A percentile compares a stretch with the other conserved stretches of the same genome.
phyloP scores from a whole-genome alignment of 2,113 vertebrate species.

The Tychaedon coryphoeus region DNA sequence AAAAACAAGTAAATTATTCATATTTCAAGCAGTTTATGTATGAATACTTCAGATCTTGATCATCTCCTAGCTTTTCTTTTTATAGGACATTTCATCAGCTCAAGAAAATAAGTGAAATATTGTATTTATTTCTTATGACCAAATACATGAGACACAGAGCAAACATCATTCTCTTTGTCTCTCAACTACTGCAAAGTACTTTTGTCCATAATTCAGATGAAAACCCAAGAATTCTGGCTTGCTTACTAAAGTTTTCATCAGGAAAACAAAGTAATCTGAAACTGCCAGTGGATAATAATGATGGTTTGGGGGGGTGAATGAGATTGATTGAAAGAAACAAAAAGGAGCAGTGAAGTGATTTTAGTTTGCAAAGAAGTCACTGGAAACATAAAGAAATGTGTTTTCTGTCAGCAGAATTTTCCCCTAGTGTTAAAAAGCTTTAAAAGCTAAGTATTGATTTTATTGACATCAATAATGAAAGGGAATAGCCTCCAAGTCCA shows the following conservation, averaged over 20 bases:
- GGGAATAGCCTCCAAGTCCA: not conserved
- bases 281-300: not conserved
- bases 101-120: not conserved
- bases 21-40: not conserved
- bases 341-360: not conserved
- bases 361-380: not conserved
- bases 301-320: not conserved
- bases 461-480: not conserved
- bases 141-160: not conserved
- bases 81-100: not conserved
- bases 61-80: not conserved
- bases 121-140: not conserved
- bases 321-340: not conserved
- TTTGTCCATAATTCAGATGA: not conserved
- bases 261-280: not conserved
- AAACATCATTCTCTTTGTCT: not conserved
- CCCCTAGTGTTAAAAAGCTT: not conserved
- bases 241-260: not conserved
- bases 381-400: not conserved
- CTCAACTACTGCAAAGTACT: not conserved
- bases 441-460: not conserved
- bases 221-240: not conserved
- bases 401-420: not conserved
- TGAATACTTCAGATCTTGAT: not conserved
- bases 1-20: not conserved